Base-by-base conservation (phyloP, 2,888 invertebrate species). In the Saturnia pavonia region DNA sequence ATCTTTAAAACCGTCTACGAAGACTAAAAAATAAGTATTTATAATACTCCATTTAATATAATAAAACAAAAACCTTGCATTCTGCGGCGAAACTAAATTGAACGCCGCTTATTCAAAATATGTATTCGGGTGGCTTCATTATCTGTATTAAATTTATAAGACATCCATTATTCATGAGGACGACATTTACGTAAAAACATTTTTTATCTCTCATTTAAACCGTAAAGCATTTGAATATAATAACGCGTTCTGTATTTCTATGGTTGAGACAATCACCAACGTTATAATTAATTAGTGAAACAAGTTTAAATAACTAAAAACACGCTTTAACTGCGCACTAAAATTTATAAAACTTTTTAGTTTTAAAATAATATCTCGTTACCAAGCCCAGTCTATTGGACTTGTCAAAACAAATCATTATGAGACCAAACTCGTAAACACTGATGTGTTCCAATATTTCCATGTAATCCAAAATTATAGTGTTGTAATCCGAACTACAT, bases 281-380 rank as follows among this genome's bases (percentile, higher is more conserved):
- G 77, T 80, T 85, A 85, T 87, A 87, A 88, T 87, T 87, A 83
- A 83, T 73, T 71, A 73, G 78, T 79, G 82, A 86, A 86, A 34
- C 2, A 34, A n/a, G n/a, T n/a, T n/a, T n/a, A n/a, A n/a, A n/a
- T n/a, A n/a, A n/a, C n/a, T n/a, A n/a, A n/a, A n/a, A n/a, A n/a
- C n/a, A n/a, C n/a, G n/a, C n/a, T n/a, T n/a, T n/a, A n/a, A n/a
- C n/a, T n/a, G n/a, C n/a, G n/a, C n/a, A n/a, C n/a, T n/a, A n/a
- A n/a, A n/a, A n/a, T n/a, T n/a, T n/a, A n/a, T n/a, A n/a, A n/a
- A n/a, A n/a, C n/a, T n/a, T n/a, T n/a, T n/a, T n/a, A n/a, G n/a
- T n/a, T n/a, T n/a, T n/a, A n/a, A n/a, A n/a, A n/a, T n/a, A n/a
- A n/a, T n/a, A n/a, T n/a, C n/a, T n/a, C n/a, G n/a, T n/a, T n/a